Evolutionary conservation across 2,797 vertebrate species (phyloP).

Genomic region (Siniperca undulata): DNA sequence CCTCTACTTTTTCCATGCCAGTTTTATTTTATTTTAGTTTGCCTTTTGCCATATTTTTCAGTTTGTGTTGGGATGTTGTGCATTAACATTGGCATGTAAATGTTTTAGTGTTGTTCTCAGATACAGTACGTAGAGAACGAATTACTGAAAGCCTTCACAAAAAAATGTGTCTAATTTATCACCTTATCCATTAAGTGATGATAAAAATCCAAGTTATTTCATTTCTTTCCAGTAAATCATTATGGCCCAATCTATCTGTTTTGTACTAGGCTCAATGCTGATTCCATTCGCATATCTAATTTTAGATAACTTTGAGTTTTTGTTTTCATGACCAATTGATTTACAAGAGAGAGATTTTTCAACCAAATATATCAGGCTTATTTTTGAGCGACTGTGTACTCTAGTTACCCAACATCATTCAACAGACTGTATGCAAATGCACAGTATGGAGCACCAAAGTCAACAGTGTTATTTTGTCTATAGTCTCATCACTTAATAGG

Average conservation of each 20-base stretch:
- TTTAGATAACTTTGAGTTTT: background rate
- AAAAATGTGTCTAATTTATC: background rate
- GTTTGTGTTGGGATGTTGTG: background rate
- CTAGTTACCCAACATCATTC: background rate
- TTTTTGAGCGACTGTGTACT: background rate
- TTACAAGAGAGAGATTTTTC: background rate
- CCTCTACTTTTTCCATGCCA: background rate
- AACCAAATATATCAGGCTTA: background rate
- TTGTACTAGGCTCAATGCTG: background rate
- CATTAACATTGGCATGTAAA: background rate
- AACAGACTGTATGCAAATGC: background rate
- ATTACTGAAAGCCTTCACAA: background rate
- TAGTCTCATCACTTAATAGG: constrained; percentile 10
- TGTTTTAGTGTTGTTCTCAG: background rate
- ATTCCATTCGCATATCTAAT: background rate
- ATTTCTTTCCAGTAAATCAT: background rate
- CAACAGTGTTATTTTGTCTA: no score
- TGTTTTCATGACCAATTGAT: background rate
- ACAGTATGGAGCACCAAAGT: background rate
- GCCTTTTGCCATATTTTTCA: background rate
- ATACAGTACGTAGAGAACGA: background rate
- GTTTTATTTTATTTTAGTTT: background rate
- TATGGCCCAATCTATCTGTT: background rate
- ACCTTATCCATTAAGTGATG: constrained; percentile 5
- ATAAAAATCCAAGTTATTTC: background rate